Base-by-base conservation (phyloP, 2,797 vertebrate genomes). In the Anguilla obscura region DNA sequence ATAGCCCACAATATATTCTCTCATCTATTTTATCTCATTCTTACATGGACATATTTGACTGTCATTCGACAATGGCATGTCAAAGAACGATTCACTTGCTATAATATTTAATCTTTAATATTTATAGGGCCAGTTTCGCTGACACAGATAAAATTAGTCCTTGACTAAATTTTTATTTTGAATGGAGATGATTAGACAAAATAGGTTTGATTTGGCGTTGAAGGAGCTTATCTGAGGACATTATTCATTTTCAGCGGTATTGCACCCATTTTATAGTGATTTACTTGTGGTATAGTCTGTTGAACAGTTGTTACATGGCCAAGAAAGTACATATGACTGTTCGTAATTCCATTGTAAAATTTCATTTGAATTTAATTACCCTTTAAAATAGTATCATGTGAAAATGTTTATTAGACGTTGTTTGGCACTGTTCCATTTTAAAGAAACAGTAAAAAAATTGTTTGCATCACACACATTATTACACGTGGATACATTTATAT, bases 401-500 rank as follows among this genome's bases (percentile, higher is more conserved):
- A 82, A 50, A 82, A 50, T 8, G 40, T 82, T 50, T 48, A 82
- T 30, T 50, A 48, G 79, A 50, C 24, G 27, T 21, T 48, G 3
- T 50, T 48, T 50, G 45, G 36, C 18, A n/a, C 21, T 21, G 27
- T 48, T 48, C 21, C 21, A n/a, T 50, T 50, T 50, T 82, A n/a
- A n/a, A 33, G 45, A 48, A 82, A n/a, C 74, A 40, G 14, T 76
- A 76, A 40, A 40, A 83, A 27, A 58, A 16, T 27, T n/a, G 83
- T 14, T n/a, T 18, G 63, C 30, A 24, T 69, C 40, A 88, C 71
- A 69, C 86, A 88, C 1, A 10, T 27, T 21, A 74, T 86, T 88
- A 60, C 85, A 88, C 54, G 18, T 52, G 14, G 84, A 66, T 80
- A 48, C 16, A 66, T 89, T 90, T 89, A 84, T 87, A 85, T 84